These are phyloP conservation scores for Thaumetopoea pityocampa DNA, from an alignment of 1,140 invertebrate species.

Conservation along the genomic window DNA sequence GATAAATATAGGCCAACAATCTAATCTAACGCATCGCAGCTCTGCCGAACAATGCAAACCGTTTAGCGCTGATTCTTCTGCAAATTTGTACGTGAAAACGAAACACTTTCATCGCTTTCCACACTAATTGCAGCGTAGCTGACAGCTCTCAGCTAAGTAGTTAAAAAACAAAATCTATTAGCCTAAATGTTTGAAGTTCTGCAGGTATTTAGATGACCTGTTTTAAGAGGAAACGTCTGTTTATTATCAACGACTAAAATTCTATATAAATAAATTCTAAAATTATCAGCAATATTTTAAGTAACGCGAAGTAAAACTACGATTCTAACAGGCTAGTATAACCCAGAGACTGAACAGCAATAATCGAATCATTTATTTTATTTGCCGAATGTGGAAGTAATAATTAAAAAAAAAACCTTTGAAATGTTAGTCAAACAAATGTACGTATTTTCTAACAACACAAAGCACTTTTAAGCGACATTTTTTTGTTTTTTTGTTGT, in stretches of 20 bases:
- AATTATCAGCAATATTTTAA: too few relatives aligned
- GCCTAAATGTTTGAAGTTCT: slow-evolving; percentile 7
- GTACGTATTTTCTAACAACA: too few relatives aligned
- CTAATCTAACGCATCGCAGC: not conserved
- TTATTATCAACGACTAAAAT: slow-evolving; percentile 8
- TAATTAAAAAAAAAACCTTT: too few relatives aligned
- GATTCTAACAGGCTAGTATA: too few relatives aligned
- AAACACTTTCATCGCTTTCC: slow-evolving; percentile 39
- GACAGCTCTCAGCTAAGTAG: slow-evolving; percentile 1
- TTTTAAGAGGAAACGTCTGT: slow-evolving; percentile 6
- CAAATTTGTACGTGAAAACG: slow-evolving; percentile 26
- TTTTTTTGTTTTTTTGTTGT: too few relatives aligned
- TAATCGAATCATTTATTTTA: too few relatives aligned
- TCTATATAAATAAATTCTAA: too few relatives aligned
- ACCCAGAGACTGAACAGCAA: too few relatives aligned
- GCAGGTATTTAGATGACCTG: slow-evolving; percentile 1
- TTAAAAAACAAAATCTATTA: slow-evolving; percentile 7
- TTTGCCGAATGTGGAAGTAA: too few relatives aligned
- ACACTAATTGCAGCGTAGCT: slow-evolving; percentile 23
- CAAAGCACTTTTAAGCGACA: too few relatives aligned
- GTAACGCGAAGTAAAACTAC: too few relatives aligned
- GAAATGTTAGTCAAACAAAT: too few relatives aligned
- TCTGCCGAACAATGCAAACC: slow-evolving; percentile 10
- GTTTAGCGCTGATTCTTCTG: slow-evolving; percentile 23
- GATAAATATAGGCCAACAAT: slow-evolving; percentile 4